Evolutionary conservation across 2,888 invertebrate genomes (phyloP), one percentile per base, ranked within the genome.

Genomic region (Mechanitis mazaeus): DNA sequence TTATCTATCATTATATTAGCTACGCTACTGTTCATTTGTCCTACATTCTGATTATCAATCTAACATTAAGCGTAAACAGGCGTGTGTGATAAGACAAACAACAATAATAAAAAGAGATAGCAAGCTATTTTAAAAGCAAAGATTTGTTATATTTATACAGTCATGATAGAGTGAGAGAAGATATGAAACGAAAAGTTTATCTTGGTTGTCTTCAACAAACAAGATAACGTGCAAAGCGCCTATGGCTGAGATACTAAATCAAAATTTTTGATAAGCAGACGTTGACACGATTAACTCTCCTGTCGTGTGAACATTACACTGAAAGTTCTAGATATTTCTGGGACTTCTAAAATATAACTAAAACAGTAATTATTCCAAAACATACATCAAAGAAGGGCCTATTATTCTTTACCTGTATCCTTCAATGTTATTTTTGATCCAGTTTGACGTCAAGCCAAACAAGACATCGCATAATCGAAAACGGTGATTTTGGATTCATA

Each of bases 171-270:
- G 65, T 69, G 71, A 75, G 75, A 77, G 77, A 78, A 82, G 79
- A 80, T 79, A 83, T 82, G 80, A 75, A 71, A 69, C 68, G 78
- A 81, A 84, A 80, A 75, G 74, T 78, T 85, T 88, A 88, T 88
- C 85, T 79, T 72, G 70, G 75, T 77, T 71, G 72, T 71, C 77
- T 78, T 78, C 74, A 79, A 71, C 81, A 86, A 84, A 85, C 77
- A 82, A 83, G 89, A 90, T 90, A 89, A 82, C 74, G 70, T 65
- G 71, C 69, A 74, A 72, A 73, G 79, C 79, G 85, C 80, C 81
- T 79, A 78, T 74, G 79, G 79, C 78, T 67, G 64, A 78, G 81
- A 83, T 82, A 85, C 75, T 74, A 81, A 85, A 85, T 85, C 83
- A 83, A 81, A 84, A 76, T 81, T 80, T 70, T 68, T 80, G 84